Evolutionary conservation across 2,113 vertebrate genomes (phyloP), one percentile per base, ranked within the genome.

Genomic region (Neolamprologus kungweensis): DNA sequence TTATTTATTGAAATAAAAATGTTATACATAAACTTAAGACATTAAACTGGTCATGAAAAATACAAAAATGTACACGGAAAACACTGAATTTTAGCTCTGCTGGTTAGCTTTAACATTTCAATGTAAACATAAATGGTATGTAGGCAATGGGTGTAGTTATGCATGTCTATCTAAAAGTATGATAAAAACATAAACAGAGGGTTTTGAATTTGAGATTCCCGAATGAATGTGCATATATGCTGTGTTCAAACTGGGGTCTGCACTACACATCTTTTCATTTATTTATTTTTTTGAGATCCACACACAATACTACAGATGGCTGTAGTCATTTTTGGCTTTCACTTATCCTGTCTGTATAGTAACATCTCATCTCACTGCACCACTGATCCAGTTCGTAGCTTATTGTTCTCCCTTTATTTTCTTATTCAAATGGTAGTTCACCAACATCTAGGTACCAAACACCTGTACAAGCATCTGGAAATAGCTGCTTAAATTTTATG

Each of bases 91-190:
- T 21, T 21, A 21, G 21, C 21, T 21, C 13, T 26, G 40, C 40
- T 73, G 68, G 9, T 47, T 45, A 17, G 65, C 65, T 10, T 73
- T 17, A 73, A 28, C 5, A 45, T 45, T 73, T 11, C 68, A 47
- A 45, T 47, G 68, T 73, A 73, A 73, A 73, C 40, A 73, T 45
- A 11, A 28, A 45, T 42, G 21, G 40, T 11, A 26, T 26, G 40
- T 1, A 17, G 13, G 21, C 0, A 26, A 73, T 26, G 65, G 0
- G 13, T 17, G 21, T 37, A 73, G 21, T 23, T 73, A 26, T 45
- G 40, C 35, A 10, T 7, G 1, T 73, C 11, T 0, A 73, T 45
- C 21, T 45, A 17, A 45, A 73, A 45, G 21, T 45, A 26, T 10
- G 8, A 26, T 5, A 45, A 73, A 71, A 3, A 23, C 13, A 14